Evolutionary conservation across 1,140 invertebrate genomes (phyloP), one percentile per base, ranked within the genome.

Genomic region (Zophobas atratus): DNA sequence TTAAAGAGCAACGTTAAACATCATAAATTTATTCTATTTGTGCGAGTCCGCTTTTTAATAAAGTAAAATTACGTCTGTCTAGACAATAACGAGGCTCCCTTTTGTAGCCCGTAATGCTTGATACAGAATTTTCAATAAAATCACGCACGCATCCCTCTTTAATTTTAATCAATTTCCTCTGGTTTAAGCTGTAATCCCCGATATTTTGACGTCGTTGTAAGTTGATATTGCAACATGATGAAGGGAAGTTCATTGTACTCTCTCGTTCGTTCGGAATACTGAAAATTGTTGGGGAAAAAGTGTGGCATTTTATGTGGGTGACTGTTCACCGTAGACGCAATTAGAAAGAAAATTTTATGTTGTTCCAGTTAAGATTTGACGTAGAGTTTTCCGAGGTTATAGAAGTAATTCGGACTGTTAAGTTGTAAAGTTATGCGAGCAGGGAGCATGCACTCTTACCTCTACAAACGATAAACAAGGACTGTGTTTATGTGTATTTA

Each of bases 401-500:
- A 67, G 60, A 67, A 67, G 39, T 43, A 41, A 67, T 67, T 73
- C 51, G 71, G 51, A 73, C 49, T 53, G 38, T 43, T 48, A 73
- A 73, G 48, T 73, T 73, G 49, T 55, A 56, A 73, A 73, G 55
- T 73, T 73, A 73, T 73, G 71, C 56, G 71, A 38, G 39, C 36
- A 56, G 36, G 32, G 71, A 56, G 41, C 41, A 39, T 56, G 55
- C 56, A 73, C 71, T 73, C 51, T 48, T 56, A 73, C 71, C 71
- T 73, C 49, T 35, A 43, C 39, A 55, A 36, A 67, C 71, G 55
- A 73, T 73, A 73, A 73, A 73, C 71, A 56, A 73, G 70, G 49
- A 55, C 71, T 56, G 55, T 73, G 71, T 73, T 73, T 73, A 73
- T 73, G 71, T 73, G 71, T 56, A 39, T 73, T 73, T 73, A 56